Evolutionary conservation across 2,888 invertebrate genomes (phyloP).

Genomic region (Drosophila dives): DNA sequence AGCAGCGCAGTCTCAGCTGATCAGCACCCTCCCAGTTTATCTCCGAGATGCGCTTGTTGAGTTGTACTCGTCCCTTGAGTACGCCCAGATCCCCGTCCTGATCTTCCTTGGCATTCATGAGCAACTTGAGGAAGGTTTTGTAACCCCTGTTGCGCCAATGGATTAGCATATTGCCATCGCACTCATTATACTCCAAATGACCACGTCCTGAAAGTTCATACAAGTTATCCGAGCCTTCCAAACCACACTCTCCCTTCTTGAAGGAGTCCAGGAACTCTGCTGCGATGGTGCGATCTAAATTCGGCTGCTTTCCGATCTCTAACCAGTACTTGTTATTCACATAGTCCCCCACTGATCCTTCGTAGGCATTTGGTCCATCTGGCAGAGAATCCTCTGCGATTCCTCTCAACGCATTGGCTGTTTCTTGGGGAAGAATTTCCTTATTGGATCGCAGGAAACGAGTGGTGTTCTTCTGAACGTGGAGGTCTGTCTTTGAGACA

Average conservation of each 20-base stretch:
- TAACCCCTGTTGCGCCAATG: constrained; percentile 92
- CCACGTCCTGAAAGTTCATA: constrained; percentile 88
- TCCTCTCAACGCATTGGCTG: constrained; percentile 53
- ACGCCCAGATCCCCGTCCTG: constrained; percentile 63
- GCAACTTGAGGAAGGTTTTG: constrained; percentile 88
- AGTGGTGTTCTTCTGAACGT: constrained; percentile 50
- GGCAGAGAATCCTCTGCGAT: constrained; percentile 17
- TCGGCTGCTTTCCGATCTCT: constrained; percentile 53
- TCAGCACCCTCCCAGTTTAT: constrained; percentile 58
- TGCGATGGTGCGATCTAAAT: constrained; percentile 83
- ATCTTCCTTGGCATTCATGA: constrained; percentile 85
- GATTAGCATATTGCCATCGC: constrained; percentile 89
- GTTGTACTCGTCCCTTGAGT: constrained; percentile 76
- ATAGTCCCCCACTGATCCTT: constrained; percentile 81
- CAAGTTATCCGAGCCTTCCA: constrained; percentile 88
- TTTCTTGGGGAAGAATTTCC: constrained; percentile 78
- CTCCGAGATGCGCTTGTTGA: constrained; percentile 67
- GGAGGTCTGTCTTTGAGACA: constrained; percentile 65
- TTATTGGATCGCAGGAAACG: constrained; percentile 82
- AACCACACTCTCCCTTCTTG: constrained; percentile 84
- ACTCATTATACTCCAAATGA: constrained; percentile 87
- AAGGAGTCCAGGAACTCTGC: constrained; percentile 87
- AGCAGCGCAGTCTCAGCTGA: constrained; percentile 59
- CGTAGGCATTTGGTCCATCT: constrained; percentile 29
- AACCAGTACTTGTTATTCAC: constrained; percentile 74